Percentiles rank a stretch among this genome's conserved stretches.
phyloP scores from a whole-genome alignment of 2,113 vertebrate species.

The Oryzias curvinotus region DNA sequence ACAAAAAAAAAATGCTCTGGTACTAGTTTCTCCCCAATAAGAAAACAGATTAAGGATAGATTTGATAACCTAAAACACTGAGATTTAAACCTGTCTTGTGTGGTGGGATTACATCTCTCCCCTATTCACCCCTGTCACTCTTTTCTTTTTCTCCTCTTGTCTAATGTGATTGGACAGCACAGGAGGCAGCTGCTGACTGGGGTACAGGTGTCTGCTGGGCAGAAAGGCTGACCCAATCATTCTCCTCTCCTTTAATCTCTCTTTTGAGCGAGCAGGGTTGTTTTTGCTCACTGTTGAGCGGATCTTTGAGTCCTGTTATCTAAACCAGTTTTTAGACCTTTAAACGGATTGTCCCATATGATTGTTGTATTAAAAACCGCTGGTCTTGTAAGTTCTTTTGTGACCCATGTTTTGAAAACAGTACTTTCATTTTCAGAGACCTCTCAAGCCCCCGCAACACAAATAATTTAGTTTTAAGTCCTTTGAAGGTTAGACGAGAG shows the following conservation, averaged over 20 bases:
- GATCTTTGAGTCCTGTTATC: slow-evolving; percentile 47
- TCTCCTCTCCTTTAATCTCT: slow-evolving; percentile 48
- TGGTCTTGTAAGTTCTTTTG: background rate
- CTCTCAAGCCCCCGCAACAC: background rate
- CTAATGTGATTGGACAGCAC: slow-evolving; percentile 40
- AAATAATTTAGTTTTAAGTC: no score
- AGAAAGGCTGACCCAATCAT: slow-evolving; percentile 1
- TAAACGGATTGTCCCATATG: slow-evolving; percentile 56
- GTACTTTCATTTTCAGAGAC: background rate
- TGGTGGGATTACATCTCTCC: slow-evolving; percentile 47
- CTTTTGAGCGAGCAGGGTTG: background rate
- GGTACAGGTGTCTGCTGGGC: slow-evolving; percentile 45
- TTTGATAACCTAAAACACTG: slow-evolving; percentile 43
- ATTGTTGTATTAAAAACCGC: slow-evolving; percentile 32
- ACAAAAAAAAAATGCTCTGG: background rate
- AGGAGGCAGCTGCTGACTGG: slow-evolving; percentile 17
- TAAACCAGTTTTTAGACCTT: slow-evolving; percentile 43
- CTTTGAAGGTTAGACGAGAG: no score
- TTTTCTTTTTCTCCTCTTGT: background rate
- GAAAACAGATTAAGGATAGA: slow-evolving; percentile 57
- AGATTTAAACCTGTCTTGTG: slow-evolving; percentile 54
- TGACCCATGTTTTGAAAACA: background rate
- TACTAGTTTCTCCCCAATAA: slow-evolving; percentile 13
- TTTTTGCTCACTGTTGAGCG: slow-evolving; percentile 13
- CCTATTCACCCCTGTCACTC: background rate